Base-by-base conservation (phyloP, 1,140 invertebrate genomes). In the Drosophila ohnishii region DNA sequence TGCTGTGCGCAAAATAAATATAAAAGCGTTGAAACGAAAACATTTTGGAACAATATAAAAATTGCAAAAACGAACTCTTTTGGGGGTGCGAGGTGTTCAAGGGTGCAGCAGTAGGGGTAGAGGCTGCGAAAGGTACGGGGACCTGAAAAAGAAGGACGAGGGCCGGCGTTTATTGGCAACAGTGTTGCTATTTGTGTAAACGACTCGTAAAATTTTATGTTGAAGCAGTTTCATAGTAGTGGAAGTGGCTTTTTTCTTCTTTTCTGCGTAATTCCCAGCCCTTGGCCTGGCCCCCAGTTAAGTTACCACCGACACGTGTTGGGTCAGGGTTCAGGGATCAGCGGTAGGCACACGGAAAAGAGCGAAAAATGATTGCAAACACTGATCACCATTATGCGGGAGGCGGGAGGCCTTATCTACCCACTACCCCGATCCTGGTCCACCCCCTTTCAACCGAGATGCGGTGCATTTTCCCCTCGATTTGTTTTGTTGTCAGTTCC, bases 161-260 rank as follows among this genome's bases (percentile, higher is more conserved):
- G 62, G 45, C 53, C 50, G 60, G 80, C 65, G 80, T 87, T 87
- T 87, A 87, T 88, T 87, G 84, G 84, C 84, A 87, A 87, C 84
- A 88, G 84, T 87, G 84, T 87, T 87, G 84, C 84, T 74, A 87
- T 87, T 87, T 87, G 84, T 88, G 84, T 87, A 87, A 87, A 83
- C 84, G 84, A 87, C 69, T 87, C 84, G 84, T 87, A 88, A 87
- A 87, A 88, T 88, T 87, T 88, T 88, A 87, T 87, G 86, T 64
- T 83, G 79, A 71, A 65, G 83, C 75, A 58, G 63, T 61, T 70
- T 58, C 65, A 70, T 71, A 58, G 61, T 78, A 56, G 51, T 65
- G 65, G 58, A 40, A 25, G 51, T 60, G 47, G 22, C 51, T 79
- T 30, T 62, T 61, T 66, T 32, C 14, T 10, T n/a, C 58, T 50